Evolutionary conservation across 2,797 vertebrate genomes (phyloP).

Genomic region (Anguilla pacifica): DNA sequence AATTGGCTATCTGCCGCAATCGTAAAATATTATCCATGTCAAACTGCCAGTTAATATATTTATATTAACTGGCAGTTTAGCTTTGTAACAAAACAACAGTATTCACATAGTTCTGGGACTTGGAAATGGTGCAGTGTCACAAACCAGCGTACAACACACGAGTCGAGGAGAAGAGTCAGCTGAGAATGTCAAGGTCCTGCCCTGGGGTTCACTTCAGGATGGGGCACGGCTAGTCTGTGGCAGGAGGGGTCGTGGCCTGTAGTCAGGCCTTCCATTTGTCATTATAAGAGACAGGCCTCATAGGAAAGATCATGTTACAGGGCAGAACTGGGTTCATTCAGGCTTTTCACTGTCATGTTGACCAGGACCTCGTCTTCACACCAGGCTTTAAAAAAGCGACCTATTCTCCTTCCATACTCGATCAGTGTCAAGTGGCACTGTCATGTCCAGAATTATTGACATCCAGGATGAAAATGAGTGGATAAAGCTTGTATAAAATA

Average conservation of each 20-base stretch:
- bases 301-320: background rate
- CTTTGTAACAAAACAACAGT: background rate
- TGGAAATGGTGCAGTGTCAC: background rate
- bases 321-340: background rate
- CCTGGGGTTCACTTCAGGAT: background rate
- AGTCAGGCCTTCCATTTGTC: background rate
- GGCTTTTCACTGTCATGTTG: background rate
- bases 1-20: background rate
- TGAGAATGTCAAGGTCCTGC: constrained; percentile 7
- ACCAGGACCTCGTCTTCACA: background rate
- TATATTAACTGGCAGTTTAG: background rate
- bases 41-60: background rate
- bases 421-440: background rate
- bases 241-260: background rate
- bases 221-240: background rate
- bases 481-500: background rate
- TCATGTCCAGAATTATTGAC: background rate
- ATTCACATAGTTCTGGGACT: background rate
- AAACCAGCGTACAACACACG: background rate
- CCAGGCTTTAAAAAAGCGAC: background rate
- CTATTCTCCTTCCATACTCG: background rate
- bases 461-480: background rate
- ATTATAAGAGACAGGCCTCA: background rate
- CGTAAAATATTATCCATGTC: background rate
- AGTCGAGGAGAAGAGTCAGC: background rate